phyloP scores from a whole-genome alignment of 2,797 vertebrate species.

The Adrianichthys oophorus region DNA sequence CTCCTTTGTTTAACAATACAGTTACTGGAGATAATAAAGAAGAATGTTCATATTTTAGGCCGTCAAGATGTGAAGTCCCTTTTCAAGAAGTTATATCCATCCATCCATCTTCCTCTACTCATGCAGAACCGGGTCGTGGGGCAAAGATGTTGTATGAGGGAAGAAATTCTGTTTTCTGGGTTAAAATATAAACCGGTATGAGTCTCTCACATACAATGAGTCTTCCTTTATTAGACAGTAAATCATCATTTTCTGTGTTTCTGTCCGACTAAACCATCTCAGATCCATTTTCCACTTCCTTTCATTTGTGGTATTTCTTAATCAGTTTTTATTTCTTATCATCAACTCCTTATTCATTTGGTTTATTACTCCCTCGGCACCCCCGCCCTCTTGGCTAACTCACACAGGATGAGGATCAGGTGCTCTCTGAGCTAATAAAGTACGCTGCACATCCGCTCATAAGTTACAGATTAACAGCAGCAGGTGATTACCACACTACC shows the following conservation, averaged over 20 bases:
- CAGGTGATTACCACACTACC: conserved; percentile 33
- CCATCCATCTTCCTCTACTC: too few relatives aligned
- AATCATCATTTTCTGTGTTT: background rate
- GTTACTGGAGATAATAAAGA: too few relatives aligned
- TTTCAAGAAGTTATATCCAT: background rate
- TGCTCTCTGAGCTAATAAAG: conserved; percentile 28
- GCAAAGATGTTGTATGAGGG: background rate
- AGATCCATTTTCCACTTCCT: conserved; percentile 3
- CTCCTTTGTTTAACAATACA: too few relatives aligned
- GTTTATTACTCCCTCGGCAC: background rate
- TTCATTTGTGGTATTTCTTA: conserved; percentile 1
- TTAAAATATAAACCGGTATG: conserved; percentile 2
- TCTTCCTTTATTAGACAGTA: background rate
- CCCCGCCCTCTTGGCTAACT: conserved; percentile 3
- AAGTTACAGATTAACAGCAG: conserved; percentile 58
- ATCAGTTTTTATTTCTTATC: conserved; percentile 3
- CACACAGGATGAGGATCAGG: conserved; percentile 21
- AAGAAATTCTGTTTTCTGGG: background rate
- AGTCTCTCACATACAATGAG: conserved; percentile 1
- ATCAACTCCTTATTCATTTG: background rate
- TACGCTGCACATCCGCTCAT: conserved; percentile 21
- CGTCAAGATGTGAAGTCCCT: background rate
- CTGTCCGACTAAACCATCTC: background rate
- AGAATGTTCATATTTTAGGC: background rate
- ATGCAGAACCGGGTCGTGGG: too few relatives aligned